A percentile compares a stretch with the other conserved stretches of the same genome.
These are phyloP conservation scores for Cichladusa arquata DNA, from an alignment of 2,113 vertebrate species.

Conservation along the genomic window DNA sequence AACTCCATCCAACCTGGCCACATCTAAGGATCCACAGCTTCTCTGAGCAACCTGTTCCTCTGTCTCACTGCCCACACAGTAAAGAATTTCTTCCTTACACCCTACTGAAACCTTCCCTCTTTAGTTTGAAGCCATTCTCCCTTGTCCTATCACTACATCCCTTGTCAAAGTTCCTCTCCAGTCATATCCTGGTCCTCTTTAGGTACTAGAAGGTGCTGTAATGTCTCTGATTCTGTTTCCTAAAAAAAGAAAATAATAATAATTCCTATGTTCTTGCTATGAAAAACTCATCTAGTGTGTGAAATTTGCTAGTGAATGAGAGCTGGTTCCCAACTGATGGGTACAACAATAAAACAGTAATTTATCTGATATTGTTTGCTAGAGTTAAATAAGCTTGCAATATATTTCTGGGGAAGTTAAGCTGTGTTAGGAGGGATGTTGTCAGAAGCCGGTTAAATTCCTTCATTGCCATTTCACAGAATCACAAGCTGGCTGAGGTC, in stretches of 20 bases:
- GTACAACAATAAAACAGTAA: background rate
- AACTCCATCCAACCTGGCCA: background rate
- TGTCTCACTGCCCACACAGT: background rate
- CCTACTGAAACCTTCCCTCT: background rate
- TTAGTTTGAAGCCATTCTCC: background rate
- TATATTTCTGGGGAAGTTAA: background rate
- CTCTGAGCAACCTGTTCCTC: background rate
- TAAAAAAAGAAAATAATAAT: background rate
- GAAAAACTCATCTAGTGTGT: background rate
- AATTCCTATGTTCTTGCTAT: background rate
- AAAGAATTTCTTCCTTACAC: background rate
- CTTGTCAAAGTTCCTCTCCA: background rate
- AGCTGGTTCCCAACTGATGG: background rate
- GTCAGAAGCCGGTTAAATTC: background rate
- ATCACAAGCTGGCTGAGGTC: background rate
- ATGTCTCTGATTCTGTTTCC: background rate
- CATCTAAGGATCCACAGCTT: background rate
- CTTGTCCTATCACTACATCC: background rate
- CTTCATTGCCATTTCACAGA: background rate
- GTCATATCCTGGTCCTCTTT: background rate
- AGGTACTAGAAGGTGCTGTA: background rate
- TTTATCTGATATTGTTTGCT: constrained; percentile 4
- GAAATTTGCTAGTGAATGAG: background rate
- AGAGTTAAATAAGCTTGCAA: constrained; percentile 17
- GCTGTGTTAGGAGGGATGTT: background rate